Base-by-base conservation (phyloP, 2,113 vertebrate genomes). In the Barnardius zonarius region DNA sequence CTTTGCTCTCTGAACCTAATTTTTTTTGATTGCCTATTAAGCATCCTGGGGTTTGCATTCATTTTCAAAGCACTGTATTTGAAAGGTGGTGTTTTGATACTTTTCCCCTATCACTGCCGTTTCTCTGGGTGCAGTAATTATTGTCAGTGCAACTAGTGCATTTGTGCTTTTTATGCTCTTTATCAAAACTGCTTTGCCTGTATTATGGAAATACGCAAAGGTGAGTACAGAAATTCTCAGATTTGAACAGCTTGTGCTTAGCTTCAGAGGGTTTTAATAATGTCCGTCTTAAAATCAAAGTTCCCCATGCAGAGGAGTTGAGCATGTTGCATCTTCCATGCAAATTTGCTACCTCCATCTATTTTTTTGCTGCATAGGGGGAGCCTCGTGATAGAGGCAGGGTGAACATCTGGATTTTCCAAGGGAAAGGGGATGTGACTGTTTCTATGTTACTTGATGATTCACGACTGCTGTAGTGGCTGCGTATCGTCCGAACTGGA, bases 401-500 rank as follows among this genome's bases (percentile, higher is more conserved):
- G 27, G 30, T 23, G 33, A 61, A 19, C 10, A 31, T 54, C 11
- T 46, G 49, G 27, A 61, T 85, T 79, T 93, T 69, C 18, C 9
- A 48, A 3, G 3, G 49, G 27, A 82, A 73, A 48, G 35, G 9
- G 8, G 17, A 43, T 9, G 13, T 41, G 23, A 17, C 41, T 25
- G 3, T 74, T 44, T 52, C n/a, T 0, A 0, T 67, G 13, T 54
- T 84, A 35, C 37, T 12, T 63, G 27, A 2, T 68, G 41, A 33
- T 85, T 85, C 16, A 37, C 64, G 33, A 13, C 57, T 2, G 3
- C 2, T 0, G 0, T 22, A 46, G 27, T 55, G 35, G 51, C 63
- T 59, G 57, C 13, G 0, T 35, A 16, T 24, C 6, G 1, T 67
- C 72, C 4, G 0, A 1, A 6, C 43, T 88, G 64, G n/a, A 11